These are phyloP conservation scores for Diabrotica balteata DNA, from an alignment of 2,888 invertebrate species.

Conservation along the genomic window DNA sequence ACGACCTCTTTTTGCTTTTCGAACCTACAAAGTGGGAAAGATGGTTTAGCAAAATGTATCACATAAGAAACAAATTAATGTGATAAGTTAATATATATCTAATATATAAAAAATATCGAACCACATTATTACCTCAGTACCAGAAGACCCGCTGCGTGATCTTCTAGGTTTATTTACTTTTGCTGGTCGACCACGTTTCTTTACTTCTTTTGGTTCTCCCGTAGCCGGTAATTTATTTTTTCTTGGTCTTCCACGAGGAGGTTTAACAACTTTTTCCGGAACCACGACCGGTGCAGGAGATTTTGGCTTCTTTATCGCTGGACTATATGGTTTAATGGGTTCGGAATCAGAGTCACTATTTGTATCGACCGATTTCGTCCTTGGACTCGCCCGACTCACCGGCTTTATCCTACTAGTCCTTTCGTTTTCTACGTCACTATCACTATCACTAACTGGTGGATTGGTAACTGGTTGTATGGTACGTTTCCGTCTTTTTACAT, in stretches of 20 bases:
- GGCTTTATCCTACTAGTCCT: slow-evolving; percentile 51
- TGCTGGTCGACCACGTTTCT: slow-evolving; percentile 45
- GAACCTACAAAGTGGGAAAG: neutral
- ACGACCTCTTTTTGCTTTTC: slow-evolving; percentile 51
- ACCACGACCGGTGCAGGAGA: slow-evolving; percentile 53
- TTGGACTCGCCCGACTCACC: slow-evolving; percentile 54
- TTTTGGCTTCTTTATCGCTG: slow-evolving; percentile 57
- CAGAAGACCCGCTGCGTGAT: slow-evolving; percentile 48
- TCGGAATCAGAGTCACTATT: slow-evolving; percentile 54
- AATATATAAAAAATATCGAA: slow-evolving; percentile 1
- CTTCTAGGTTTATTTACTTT: slow-evolving; percentile 42
- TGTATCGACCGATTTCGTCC: slow-evolving; percentile 55
- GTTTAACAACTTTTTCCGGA: slow-evolving; percentile 32
- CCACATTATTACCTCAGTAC: slow-evolving; percentile 31
- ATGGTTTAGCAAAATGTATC: no score
- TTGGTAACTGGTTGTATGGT: slow-evolving; percentile 44
- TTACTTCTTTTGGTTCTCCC: slow-evolving; percentile 34
- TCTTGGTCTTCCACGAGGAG: slow-evolving; percentile 42
- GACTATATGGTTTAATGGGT: slow-evolving; percentile 26
- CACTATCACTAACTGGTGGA: slow-evolving; percentile 51
- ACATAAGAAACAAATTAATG: no score
- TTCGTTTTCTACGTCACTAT: slow-evolving; percentile 50
- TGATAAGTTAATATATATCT: neutral
- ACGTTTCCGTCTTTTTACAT: slow-evolving; percentile 36
- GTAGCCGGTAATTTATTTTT: slow-evolving; percentile 37